Conservation (phyloP, 2,797 vertebrate genomes). For the Danio aesculapii region DNA sequence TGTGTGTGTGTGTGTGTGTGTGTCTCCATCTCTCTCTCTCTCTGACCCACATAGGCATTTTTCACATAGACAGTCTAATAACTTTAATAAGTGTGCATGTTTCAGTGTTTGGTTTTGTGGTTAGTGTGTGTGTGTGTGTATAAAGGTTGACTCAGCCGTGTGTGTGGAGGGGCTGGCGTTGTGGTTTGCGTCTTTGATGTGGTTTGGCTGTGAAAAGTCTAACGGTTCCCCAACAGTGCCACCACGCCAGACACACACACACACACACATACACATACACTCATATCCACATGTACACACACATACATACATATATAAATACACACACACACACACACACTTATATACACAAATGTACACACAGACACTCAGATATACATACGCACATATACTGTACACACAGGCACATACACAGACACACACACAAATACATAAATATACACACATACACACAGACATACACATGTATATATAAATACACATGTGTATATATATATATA, state of each 20-base stretch:
- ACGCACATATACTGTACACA: no score
- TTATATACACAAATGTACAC: no score
- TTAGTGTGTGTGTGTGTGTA: slow-evolving; percentile 55
- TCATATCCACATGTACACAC: no score
- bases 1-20: no score
- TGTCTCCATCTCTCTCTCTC: slow-evolving; percentile 22
- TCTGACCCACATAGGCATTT: slow-evolving; percentile 33
- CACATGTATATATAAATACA: no score
- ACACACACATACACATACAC: slow-evolving; percentile 31
- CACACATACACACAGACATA: no score
- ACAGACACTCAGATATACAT: no score
- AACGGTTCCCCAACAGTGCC: slow-evolving; percentile 12
- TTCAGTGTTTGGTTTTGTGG: slow-evolving; percentile 59
- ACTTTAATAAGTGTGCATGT: slow-evolving; percentile 56
- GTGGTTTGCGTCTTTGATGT: slow-evolving; percentile 71
- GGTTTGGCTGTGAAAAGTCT: slow-evolving; percentile 71
- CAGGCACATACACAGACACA: no score
- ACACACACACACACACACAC: no score
- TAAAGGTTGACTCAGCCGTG: slow-evolving; percentile 40
- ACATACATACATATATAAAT: no score
- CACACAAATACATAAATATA: no score
- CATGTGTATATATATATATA: no score
- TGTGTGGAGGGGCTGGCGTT: slow-evolving; percentile 49
- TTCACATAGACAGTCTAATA: slow-evolving; percentile 55
- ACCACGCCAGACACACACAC: slow-evolving; percentile 28